Evolutionary conservation across 2,797 vertebrate genomes (phyloP), one percentile per base, ranked within the genome.

Genomic region (Corythornis leucogaster): DNA sequence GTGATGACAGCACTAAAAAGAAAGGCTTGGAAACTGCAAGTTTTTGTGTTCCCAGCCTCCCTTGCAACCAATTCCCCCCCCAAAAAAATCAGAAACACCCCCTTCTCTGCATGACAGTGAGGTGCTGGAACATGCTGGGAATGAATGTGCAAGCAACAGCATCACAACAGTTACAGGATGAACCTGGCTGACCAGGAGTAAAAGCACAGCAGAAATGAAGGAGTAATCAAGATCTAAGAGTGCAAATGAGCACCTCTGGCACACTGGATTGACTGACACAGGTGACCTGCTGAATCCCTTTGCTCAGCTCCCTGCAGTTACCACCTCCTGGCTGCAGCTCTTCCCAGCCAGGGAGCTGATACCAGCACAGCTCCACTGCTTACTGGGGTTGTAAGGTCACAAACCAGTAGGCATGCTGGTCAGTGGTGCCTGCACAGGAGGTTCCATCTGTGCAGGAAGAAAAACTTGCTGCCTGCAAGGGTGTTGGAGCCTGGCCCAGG

Each of bases 141-240:
- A 62, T 21, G 46, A 6, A 75, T 6, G 61, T 9, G 71, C 51
- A 71, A 66, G n/a, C 5, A 1, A 78, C 62, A 84, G 33, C 45
- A 8, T 15, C 28, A 59, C 58, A 50, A 54, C 53, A 22, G 15
- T 4, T 25, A 51, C 21, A 11, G 38, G 11, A 38, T 2, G 17
- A 28, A 35, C n/a, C 55, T 31, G 30, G 8, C 80, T 58, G 18
- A 58, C 40, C n/a, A 33, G 31, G 43, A 24, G 25, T 8, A 43
- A 46, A 63, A 85, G 76, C 71, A 74, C 25, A 88, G 75, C 71
- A 71, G 70, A 43, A 89, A 57, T 40, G 5, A 40, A 76, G 67
- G 70, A 79, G 38, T 16, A 87, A 91, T 73, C 74, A 76, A 85
- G 79, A 64, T 89, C 85, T 89, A 83, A 51, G 38, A 70, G 58